A percentile compares a stretch with the other conserved stretches of the same genome.
phyloP scores from a whole-genome alignment of 2,113 vertebrate genomes.

The Polypterus senegalus region DNA sequence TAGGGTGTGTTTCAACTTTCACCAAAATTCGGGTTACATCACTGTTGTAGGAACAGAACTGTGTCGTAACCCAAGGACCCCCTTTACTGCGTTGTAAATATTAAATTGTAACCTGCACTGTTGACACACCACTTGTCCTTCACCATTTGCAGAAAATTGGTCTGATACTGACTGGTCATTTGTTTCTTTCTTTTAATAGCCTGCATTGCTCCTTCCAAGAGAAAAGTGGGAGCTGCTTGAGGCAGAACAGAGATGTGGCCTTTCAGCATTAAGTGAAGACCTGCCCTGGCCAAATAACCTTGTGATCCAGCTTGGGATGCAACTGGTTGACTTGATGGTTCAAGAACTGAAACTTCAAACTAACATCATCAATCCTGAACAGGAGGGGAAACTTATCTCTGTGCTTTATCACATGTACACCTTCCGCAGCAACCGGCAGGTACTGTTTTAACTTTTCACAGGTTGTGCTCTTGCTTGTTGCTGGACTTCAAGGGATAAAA shows the following conservation, averaged over 20 bases:
- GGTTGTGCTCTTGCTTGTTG: too few species aligned
- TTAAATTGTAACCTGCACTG: too few species aligned
- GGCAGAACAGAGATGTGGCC: conserved; percentile 36
- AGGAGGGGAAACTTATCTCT: conserved; percentile 46
- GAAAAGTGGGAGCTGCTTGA: conserved; percentile 67
- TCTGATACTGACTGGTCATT: neutral
- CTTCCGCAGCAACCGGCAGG: conserved; percentile 73
- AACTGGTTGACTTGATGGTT: conserved; percentile 75
- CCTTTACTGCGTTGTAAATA: too few species aligned
- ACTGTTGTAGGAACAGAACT: too few species aligned
- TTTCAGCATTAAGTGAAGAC: conserved; percentile 37
- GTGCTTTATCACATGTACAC: conserved; percentile 87
- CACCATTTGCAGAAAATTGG: too few species aligned
- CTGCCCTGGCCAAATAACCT: conserved; percentile 53
- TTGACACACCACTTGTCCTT: too few species aligned
- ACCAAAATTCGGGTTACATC: too few species aligned
- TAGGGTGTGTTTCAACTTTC: too few species aligned
- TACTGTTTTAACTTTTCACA: conserved; percentile 20
- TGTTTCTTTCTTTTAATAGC: conserved; percentile 34
- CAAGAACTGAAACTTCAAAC: conserved; percentile 56
- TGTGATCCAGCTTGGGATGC: conserved; percentile 63
- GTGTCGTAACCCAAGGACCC: too few species aligned
- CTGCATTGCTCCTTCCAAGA: conserved; percentile 47
- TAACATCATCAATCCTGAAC: conserved; percentile 35
- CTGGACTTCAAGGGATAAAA: too few species aligned